A percentile compares a stretch with the other conserved stretches of the same genome.
Evolutionary conservation across 2,888 invertebrate species (phyloP).

Genomic region (Caenorhabditis sp.): DNA sequence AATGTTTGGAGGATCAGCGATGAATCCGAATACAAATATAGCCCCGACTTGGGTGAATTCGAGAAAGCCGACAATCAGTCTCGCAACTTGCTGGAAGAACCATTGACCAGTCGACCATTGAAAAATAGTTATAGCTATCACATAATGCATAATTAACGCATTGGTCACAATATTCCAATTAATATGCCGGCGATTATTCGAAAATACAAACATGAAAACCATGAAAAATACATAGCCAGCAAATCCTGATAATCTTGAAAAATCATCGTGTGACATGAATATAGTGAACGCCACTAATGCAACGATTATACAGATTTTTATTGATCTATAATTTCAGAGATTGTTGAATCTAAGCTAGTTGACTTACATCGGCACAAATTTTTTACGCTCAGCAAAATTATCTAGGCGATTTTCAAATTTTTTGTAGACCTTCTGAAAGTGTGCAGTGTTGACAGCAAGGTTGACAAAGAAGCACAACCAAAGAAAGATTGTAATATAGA

Average conservation of each 20-base stretch:
- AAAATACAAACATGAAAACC: slow-evolving; percentile 59
- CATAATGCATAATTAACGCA: slow-evolving; percentile 84
- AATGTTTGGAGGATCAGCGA: slow-evolving; percentile 68
- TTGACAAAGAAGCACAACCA: slow-evolving; percentile 35
- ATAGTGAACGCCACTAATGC: slow-evolving; percentile 39
- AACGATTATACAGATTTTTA: slow-evolving; percentile 37
- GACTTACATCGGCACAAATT: too few relatives aligned
- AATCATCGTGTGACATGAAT: slow-evolving; percentile 44
- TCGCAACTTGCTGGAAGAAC: slow-evolving; percentile 43
- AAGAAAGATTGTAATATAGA: slow-evolving; percentile 32
- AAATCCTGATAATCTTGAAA: slow-evolving; percentile 59
- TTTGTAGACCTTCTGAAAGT: slow-evolving; percentile 10
- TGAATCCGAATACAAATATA: slow-evolving; percentile 81
- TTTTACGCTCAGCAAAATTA: neutral
- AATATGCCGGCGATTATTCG: slow-evolving; percentile 64
- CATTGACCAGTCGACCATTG: slow-evolving; percentile 72
- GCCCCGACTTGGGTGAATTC: slow-evolving; percentile 80
- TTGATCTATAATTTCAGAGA: slow-evolving; percentile 25
- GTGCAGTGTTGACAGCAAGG: neutral
- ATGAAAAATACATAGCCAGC: slow-evolving; percentile 64
- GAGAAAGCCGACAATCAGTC: slow-evolving; percentile 78
- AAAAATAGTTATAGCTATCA: slow-evolving; percentile 82
- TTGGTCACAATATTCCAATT: slow-evolving; percentile 81
- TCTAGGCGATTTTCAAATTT: slow-evolving; percentile 12
- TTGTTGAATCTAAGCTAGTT: neutral